Conservation (phyloP, 2,888 invertebrate genomes). For the Neoitamus cyanurus region DNA sequence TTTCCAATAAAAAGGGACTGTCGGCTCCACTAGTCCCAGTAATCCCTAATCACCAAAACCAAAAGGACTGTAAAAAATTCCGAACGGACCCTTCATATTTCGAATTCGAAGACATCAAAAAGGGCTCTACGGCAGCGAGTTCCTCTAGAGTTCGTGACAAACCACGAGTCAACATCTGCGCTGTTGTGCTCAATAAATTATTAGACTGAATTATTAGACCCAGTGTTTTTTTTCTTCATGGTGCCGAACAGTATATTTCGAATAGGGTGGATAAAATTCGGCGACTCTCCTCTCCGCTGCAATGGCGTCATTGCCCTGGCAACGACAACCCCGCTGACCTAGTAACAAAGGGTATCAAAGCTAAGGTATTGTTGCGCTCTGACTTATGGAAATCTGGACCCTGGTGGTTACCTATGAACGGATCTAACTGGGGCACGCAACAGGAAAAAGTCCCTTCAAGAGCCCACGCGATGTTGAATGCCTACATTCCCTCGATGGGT, state of each 20-base stretch:
- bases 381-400: background rate
- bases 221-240: too few relatives aligned
- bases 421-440: background rate
- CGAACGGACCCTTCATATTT: too few relatives aligned
- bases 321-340: slow-evolving; percentile 44
- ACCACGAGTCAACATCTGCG: too few relatives aligned
- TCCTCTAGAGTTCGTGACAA: too few relatives aligned
- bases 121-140: too few relatives aligned
- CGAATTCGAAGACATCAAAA: too few relatives aligned
- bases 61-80: too few relatives aligned
- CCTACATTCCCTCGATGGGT: background rate
- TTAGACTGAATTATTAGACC: too few relatives aligned
- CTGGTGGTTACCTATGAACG: background rate
- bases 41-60: too few relatives aligned
- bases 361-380: background rate
- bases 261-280: slow-evolving; percentile 47
- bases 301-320: slow-evolving; percentile 42
- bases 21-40: too few relatives aligned
- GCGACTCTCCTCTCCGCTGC: background rate
- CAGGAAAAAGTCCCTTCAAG: background rate
- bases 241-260: background rate
- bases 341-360: slow-evolving; percentile 30
- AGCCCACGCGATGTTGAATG: background rate
- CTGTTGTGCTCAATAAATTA: too few relatives aligned
- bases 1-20: too few relatives aligned